A percentile compares a stretch with the other conserved stretches of the same genome.
These are phyloP conservation scores for Psilopsiagon aymara DNA, from an alignment of 2,113 vertebrate species.

Conservation along the genomic window DNA sequence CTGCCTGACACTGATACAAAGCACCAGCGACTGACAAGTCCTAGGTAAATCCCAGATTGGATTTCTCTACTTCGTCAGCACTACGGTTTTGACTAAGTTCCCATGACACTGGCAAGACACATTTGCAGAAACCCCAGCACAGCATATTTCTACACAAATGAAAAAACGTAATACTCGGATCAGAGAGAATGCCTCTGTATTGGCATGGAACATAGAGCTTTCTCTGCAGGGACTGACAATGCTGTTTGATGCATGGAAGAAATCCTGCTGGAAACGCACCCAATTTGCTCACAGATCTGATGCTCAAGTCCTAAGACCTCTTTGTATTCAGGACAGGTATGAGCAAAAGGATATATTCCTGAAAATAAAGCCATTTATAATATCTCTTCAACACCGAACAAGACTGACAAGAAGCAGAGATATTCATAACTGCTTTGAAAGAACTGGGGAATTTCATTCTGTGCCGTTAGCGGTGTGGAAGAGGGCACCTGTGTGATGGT, in stretches of 20 bases:
- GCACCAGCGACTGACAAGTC: not conserved
- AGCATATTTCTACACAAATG: not conserved
- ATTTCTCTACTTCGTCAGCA: not conserved
- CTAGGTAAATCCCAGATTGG: not conserved
- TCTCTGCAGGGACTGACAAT: not conserved
- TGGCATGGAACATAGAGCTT: not conserved
- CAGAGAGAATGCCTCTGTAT: not conserved
- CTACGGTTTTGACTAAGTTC: not conserved
- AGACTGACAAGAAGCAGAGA: not conserved
- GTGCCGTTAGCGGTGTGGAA: not conserved
- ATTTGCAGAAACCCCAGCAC: not conserved
- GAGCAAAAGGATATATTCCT: not conserved
- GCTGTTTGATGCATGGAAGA: not conserved
- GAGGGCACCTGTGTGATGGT: not conserved
- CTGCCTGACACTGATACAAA: not conserved
- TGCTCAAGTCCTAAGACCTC: not conserved
- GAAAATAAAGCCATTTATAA: not conserved
- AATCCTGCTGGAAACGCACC: not conserved
- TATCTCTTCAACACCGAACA: not conserved
- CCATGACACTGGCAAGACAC: not conserved
- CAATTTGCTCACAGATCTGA: not conserved
- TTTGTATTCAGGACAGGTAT: not conserved
- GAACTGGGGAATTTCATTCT: not conserved
- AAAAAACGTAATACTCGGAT: constrained; percentile 7
- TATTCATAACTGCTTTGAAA: not conserved